Percentiles rank a stretch among this genome's conserved stretches.
phyloP scores from a whole-genome alignment of 2,888 invertebrate species.

The Drosophila paranaensis region DNA sequence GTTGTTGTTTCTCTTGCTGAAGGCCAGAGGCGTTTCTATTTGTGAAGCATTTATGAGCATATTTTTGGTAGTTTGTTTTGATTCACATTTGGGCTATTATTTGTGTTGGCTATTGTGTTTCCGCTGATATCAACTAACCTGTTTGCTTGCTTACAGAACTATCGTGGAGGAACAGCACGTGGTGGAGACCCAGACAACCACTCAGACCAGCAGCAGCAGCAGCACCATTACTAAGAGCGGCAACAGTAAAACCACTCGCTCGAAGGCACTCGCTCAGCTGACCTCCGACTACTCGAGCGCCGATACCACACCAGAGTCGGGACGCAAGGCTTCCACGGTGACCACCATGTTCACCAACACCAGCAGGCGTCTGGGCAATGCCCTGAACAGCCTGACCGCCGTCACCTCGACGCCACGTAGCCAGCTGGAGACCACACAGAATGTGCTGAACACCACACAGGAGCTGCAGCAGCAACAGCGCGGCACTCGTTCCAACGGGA shows the following conservation, averaged over 20 bases:
- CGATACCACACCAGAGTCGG: slow-evolving; percentile 83
- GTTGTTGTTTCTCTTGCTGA: slow-evolving; percentile 32
- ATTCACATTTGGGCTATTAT: slow-evolving; percentile 41
- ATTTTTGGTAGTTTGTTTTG: slow-evolving; percentile 68
- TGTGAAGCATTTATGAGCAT: slow-evolving; percentile 43
- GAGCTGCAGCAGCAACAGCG: slow-evolving; percentile 60
- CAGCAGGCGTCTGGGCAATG: slow-evolving; percentile 45
- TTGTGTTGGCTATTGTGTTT: slow-evolving; percentile 41
- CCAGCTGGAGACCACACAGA: slow-evolving; percentile 80
- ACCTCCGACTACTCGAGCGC: slow-evolving; percentile 88
- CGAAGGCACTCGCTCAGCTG: slow-evolving; percentile 48
- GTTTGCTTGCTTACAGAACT: slow-evolving; percentile 71
- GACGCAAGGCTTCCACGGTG: slow-evolving; percentile 42
- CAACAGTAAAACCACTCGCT: slow-evolving; percentile 42
- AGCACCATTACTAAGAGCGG: slow-evolving; percentile 43
- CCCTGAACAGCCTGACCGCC: slow-evolving; percentile 40
- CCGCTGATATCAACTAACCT: slow-evolving; percentile 25
- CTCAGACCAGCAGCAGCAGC: slow-evolving; percentile 31
- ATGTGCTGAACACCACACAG: slow-evolving; percentile 75
- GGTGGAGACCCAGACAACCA: slow-evolving; percentile 68
- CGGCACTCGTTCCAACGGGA: slow-evolving; percentile 53
- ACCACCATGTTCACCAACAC: slow-evolving; percentile 54
- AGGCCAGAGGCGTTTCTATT: slow-evolving; percentile 61
- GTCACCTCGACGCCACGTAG: slow-evolving; percentile 79
- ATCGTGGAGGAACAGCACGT: slow-evolving; percentile 83